A percentile compares a stretch with the other conserved stretches of the same genome.
These are phyloP conservation scores for Oenanthe melanoleuca DNA, from an alignment of 2,113 vertebrate genomes.

Conservation along the genomic window DNA sequence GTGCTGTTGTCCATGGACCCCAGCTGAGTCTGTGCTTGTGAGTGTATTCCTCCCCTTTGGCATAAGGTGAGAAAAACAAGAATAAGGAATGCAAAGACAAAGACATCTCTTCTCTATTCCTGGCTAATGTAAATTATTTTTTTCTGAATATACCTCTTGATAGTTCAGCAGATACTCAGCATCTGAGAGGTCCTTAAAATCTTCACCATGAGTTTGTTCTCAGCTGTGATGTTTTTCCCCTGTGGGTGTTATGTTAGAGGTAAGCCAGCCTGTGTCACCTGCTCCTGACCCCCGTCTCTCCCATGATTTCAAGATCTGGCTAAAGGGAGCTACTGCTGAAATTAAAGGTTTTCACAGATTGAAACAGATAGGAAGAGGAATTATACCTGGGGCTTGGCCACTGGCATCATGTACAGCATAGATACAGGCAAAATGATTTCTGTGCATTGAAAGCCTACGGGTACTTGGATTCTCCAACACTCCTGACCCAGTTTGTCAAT, in stretches of 20 bases:
- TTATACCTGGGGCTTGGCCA: neutral
- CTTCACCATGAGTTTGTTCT: neutral
- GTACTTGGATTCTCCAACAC: neutral
- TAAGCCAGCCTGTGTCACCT: neutral
- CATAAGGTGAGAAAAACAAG: neutral
- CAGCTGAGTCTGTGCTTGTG: neutral
- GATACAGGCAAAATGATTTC: neutral
- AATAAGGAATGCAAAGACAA: neutral
- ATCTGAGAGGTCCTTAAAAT: neutral
- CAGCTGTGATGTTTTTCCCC: neutral
- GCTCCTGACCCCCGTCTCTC: neutral
- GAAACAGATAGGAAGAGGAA: neutral
- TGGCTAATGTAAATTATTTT: neutral
- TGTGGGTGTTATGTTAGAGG: neutral
- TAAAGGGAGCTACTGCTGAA: neutral
- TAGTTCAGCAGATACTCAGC: neutral
- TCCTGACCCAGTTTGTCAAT: neutral
- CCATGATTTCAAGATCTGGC: neutral
- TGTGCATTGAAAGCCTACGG: accelerated
- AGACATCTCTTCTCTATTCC: neutral
- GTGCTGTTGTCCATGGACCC: neutral
- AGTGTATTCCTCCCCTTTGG: neutral
- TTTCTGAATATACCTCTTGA: neutral
- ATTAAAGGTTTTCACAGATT: neutral
- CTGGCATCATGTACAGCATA: neutral